Base-by-base conservation (phyloP, 2,797 vertebrate species). In the Coreius guichenoti region DNA sequence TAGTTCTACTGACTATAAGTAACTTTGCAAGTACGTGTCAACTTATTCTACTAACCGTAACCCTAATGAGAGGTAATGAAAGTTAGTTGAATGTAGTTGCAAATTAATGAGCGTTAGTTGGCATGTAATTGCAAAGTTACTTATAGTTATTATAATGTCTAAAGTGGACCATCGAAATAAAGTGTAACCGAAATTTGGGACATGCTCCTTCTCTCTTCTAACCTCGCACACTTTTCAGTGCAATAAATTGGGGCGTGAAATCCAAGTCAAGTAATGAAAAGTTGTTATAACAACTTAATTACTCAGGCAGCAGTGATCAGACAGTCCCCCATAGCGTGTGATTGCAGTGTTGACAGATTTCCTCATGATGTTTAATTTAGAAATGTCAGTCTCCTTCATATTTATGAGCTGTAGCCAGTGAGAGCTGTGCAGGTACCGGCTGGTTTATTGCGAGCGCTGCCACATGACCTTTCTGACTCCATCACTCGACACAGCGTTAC, bases 361-460 rank as follows among this genome's bases (percentile, higher is more conserved):
- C 81, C 87, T 77, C 85, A 68, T 82, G 81, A 90, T 90, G 88
- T 91, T 90, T 91, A 90, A 91, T 92, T 91, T 91, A 87, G 84
- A 91, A 91, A 90, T 92, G 89, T 90, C 90, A 92, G 72, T 90
- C 84, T 89, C 81, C 70, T 91, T 87, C 87, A 92, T 92, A 92
- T 92, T 87, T 86, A 90, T 92, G 88, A 90, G 88, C 54, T 61
- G 51, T 9, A 82, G 75, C 87, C 79, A 81, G 63, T 81, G 83
- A 74, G 88, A 87, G 81, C 36, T 36, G 77, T 43, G 77, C 75
- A 86, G 86, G 77, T 84, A 82, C 29, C 31, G 79, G 69, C 76
- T 79, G 65, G 75, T 86, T 86, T 89, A 90, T 89, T 75, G 80
- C 74, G 54, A 86, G 86, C 63, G 68, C 80, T 82, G 87, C 83